Evolutionary conservation across 2,113 vertebrate genomes (phyloP).

Genomic region (Antigone vipio): DNA sequence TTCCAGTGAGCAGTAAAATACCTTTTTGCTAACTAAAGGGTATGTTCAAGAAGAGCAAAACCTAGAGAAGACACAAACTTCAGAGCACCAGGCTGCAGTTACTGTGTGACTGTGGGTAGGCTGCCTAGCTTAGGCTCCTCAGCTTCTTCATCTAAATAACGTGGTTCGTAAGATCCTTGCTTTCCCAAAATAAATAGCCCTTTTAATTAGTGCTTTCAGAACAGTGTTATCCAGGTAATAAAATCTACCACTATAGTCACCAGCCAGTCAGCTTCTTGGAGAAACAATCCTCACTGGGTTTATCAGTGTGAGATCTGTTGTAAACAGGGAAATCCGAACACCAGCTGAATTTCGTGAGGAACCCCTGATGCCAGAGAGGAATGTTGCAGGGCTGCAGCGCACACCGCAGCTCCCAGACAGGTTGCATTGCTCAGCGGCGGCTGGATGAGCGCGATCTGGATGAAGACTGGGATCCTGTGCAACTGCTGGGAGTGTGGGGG

Average conservation of each 20-base stretch:
- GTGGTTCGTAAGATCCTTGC: neutral
- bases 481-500: neutral
- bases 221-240: neutral
- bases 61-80: neutral
- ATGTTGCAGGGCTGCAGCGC: accelerated
- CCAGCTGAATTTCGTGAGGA: neutral
- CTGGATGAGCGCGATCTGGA: neutral
- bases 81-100: neutral
- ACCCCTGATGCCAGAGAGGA: neutral
- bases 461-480: neutral
- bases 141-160: neutral
- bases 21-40: neutral
- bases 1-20: neutral
- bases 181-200: neutral
- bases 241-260: neutral
- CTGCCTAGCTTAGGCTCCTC: neutral
- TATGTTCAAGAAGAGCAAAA: neutral
- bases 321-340: neutral
- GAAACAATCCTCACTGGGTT: neutral
- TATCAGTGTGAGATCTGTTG: neutral
- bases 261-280: neutral
- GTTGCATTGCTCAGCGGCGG: accelerated
- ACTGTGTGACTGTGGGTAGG: neutral
- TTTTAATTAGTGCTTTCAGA: neutral
- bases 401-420: accelerated